These are phyloP conservation scores for Anthonomus grandis DNA, from an alignment of 1,140 invertebrate species.

Conservation along the genomic window DNA sequence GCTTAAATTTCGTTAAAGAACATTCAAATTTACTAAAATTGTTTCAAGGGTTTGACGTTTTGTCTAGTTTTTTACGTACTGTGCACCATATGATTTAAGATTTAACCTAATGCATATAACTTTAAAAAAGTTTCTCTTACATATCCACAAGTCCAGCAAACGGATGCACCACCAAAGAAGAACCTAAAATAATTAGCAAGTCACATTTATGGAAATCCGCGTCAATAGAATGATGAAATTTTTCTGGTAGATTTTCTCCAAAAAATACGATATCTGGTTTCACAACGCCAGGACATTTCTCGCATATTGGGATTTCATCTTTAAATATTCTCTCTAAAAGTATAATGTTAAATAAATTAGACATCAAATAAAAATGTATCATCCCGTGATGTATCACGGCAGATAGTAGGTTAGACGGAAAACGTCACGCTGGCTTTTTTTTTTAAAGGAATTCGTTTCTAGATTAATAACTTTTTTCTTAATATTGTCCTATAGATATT, in stretches of 20 bases:
- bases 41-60: no score
- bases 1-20: no score
- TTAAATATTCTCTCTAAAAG: slow-evolving; percentile 69
- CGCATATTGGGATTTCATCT: slow-evolving; percentile 72
- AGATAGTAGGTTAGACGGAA: no score
- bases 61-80: no score
- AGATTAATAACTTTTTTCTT: no score
- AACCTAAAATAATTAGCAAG: slow-evolving; percentile 92
- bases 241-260: slow-evolving; percentile 79
- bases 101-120: no score
- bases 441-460: no score
- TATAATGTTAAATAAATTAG: background rate
- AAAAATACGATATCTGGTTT: slow-evolving; percentile 96
- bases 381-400: no score
- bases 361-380: background rate
- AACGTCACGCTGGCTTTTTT: no score
- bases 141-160: slow-evolving; percentile 86
- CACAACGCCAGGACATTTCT: slow-evolving; percentile 65
- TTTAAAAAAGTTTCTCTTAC: slow-evolving; percentile 53
- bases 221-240: slow-evolving; percentile 64
- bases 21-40: no score
- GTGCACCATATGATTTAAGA: no score
- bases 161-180: slow-evolving; percentile 90
- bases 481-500: no score
- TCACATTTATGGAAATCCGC: slow-evolving; percentile 86